These are phyloP conservation scores for Chalcosyrphus nemorum DNA, from an alignment of 2,888 invertebrate genomes.

Conservation along the genomic window DNA sequence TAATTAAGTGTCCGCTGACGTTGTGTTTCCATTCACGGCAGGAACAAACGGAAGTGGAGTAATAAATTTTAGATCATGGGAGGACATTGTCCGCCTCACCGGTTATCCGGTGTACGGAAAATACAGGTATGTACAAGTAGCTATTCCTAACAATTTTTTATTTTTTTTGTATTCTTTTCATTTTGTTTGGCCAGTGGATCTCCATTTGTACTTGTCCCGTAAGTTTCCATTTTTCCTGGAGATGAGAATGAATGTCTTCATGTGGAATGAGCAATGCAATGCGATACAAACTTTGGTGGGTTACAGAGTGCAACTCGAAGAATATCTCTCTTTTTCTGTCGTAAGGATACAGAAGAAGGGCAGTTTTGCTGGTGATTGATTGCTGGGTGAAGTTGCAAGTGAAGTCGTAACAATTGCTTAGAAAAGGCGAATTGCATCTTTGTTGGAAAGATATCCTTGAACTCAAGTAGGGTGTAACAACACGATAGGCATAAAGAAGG, in stretches of 20 bases:
- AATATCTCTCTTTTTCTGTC: background rate
- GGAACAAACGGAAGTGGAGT: conserved; percentile 40
- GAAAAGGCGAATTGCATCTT: conserved; percentile 36
- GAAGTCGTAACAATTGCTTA: conserved; percentile 31
- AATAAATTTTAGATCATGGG: conserved; percentile 59
- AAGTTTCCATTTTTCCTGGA: background rate
- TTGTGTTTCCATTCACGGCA: conserved; percentile 14
- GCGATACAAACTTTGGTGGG: background rate
- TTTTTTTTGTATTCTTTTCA: background rate
- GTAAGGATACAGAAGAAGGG: background rate
- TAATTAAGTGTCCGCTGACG: conserved; percentile 50
- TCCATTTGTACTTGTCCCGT: conserved; percentile 56
- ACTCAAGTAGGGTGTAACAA: background rate
- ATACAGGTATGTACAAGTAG: conserved; percentile 1
- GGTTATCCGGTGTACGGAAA: conserved; percentile 1
- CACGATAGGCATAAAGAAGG: background rate
- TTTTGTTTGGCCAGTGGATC: conserved; percentile 27
- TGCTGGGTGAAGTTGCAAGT: background rate
- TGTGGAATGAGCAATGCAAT: background rate
- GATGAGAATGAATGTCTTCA: conserved; percentile 50
- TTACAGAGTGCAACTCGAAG: background rate
- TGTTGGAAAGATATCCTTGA: background rate
- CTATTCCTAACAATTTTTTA: background rate
- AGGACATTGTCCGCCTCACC: conserved; percentile 47
- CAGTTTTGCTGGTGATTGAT: conserved; percentile 48